phyloP scores from a whole-genome alignment of 2,797 vertebrate species.

The Parambassis ranga region DNA sequence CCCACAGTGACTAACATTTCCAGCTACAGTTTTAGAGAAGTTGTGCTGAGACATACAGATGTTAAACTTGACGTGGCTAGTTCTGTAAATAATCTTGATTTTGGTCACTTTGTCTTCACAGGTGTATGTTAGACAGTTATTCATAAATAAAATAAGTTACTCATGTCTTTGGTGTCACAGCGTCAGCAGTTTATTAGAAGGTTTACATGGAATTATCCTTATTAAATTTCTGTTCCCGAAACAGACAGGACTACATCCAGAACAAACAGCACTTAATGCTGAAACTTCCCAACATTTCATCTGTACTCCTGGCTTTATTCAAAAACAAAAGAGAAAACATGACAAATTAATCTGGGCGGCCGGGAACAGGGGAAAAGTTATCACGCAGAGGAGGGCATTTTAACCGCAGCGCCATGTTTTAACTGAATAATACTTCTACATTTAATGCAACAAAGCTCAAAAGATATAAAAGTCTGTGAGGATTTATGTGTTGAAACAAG shows the following conservation, averaged over 20 bases:
- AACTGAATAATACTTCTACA: conserved; percentile 9
- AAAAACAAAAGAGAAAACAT: conserved; percentile 34
- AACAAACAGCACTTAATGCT: conserved; percentile 45
- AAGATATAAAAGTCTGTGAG: conserved; percentile 25
- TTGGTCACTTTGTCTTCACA: too few relatives aligned
- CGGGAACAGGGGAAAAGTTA: conserved; percentile 16
- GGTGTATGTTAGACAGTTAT: background rate
- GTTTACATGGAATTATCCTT: conserved; percentile 25
- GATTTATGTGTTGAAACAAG: conserved; percentile 35
- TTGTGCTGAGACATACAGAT: background rate
- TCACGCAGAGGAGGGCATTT: conserved; percentile 19
- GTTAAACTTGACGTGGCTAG: too few relatives aligned
- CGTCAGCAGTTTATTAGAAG: conserved; percentile 64
- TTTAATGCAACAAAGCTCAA: conserved; percentile 52
- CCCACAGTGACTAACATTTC: conserved; percentile 43
- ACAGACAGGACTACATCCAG: conserved; percentile 13
- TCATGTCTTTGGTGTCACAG: conserved; percentile 21
- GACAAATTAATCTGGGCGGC: conserved; percentile 20
- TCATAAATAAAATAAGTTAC: background rate
- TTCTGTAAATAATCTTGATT: too few relatives aligned
- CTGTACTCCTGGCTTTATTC: conserved; percentile 12
- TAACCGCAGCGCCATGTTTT: conserved; percentile 1
- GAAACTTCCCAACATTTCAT: conserved; percentile 13
- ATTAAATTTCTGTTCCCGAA: conserved; percentile 10
- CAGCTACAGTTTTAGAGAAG: background rate